A percentile compares a stretch with the other conserved stretches of the same genome.
Evolutionary conservation across 2,888 invertebrate genomes (phyloP).

Genomic region (Ochropleura plecta): DNA sequence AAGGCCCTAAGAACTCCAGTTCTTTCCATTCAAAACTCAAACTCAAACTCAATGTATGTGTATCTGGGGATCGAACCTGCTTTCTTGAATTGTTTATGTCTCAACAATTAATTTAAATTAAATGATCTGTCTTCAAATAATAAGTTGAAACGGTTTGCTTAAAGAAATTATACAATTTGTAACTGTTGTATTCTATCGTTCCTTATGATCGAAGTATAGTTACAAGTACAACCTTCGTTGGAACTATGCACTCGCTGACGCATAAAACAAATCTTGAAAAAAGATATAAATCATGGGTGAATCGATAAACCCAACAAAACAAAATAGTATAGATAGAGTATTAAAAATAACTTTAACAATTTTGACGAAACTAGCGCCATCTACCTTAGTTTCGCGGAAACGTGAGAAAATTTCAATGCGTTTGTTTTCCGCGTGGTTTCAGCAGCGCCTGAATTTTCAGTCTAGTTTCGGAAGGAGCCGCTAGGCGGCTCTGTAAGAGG

Average conservation of each 20-base stretch:
- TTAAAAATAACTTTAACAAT: slow-evolving; percentile 18
- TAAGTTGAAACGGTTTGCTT: neutral
- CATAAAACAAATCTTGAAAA: neutral
- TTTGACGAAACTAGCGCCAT: slow-evolving; percentile 59
- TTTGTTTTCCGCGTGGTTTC: slow-evolving; percentile 30
- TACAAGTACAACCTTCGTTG: neutral
- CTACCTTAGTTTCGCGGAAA: slow-evolving; percentile 55
- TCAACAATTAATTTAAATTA: neutral
- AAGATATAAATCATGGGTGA: neutral
- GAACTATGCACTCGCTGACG: neutral
- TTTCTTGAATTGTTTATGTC: neutral
- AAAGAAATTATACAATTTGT: neutral
- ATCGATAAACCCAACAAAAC: neutral
- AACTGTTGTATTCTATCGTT: neutral
- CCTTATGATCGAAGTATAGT: neutral
- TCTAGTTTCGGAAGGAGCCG: slow-evolving; percentile 57
- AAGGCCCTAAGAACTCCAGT: neutral
- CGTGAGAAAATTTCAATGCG: slow-evolving; percentile 27
- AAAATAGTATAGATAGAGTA: neutral
- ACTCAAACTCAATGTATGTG: too few species aligned
- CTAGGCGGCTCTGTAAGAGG: slow-evolving; percentile 52
- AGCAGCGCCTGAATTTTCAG: slow-evolving; percentile 41
- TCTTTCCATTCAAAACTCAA: neutral
- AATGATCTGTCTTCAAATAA: neutral
- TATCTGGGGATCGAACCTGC: neutral